These are phyloP conservation scores for Lypha dubia DNA, from an alignment of 2,888 invertebrate genomes.

Conservation along the genomic window DNA sequence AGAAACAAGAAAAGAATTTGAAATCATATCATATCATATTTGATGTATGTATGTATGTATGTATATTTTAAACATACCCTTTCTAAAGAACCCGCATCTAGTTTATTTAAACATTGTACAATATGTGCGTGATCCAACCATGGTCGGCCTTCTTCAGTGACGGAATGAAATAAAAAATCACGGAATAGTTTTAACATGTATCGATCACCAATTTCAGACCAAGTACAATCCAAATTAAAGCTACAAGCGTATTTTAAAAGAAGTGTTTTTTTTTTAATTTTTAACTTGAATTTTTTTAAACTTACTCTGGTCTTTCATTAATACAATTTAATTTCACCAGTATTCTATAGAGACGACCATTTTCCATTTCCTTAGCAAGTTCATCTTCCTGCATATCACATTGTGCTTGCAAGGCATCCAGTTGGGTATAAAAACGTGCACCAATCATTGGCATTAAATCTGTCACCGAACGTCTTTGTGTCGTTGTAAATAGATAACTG, in stretches of 20 bases:
- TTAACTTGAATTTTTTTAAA: conserved; percentile 67
- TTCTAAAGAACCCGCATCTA: conserved; percentile 91
- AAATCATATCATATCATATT: no score
- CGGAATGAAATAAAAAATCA: conserved; percentile 98
- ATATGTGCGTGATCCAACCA: conserved; percentile 99
- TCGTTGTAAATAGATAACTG: conserved; percentile 89
- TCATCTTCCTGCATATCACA: conserved; percentile 96
- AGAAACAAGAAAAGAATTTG: not conserved
- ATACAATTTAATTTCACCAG: conserved; percentile 96
- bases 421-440: conserved; percentile 97
- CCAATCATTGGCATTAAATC: conserved; percentile 99
- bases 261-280: not conserved
- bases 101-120: conserved; percentile 95
- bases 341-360: conserved; percentile 95
- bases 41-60: not conserved
- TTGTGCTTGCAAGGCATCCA: conserved; percentile 94
- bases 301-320: conserved; percentile 97
- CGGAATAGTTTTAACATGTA: conserved; percentile 99
- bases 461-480: conserved; percentile 91
- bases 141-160: conserved; percentile 94
- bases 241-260: conserved; percentile 82
- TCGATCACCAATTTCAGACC: conserved; percentile 99
- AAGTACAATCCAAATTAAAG: conserved; percentile 94
- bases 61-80: conserved; percentile 85
- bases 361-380: conserved; percentile 96